These are phyloP conservation scores for Rhinolophus ferrumequinum DNA, from an alignment of 2,113 vertebrate genomes.

Conservation along the genomic window DNA sequence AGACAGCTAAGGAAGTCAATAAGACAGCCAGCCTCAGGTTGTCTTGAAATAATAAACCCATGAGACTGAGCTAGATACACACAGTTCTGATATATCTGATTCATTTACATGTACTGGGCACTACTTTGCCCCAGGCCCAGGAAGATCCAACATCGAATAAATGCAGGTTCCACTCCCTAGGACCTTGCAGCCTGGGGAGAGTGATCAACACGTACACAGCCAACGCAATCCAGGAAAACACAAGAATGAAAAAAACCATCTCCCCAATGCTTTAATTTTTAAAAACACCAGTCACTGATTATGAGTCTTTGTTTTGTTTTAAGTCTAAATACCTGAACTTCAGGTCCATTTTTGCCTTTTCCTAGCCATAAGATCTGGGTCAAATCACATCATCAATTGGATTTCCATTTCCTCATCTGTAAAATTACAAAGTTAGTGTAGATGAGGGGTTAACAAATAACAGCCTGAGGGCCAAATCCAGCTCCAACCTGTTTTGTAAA, in stretches of 20 bases:
- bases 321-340: not conserved
- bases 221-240: not conserved
- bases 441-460: not conserved
- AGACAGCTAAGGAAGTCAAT: slow-evolving; percentile 49
- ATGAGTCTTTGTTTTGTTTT: not conserved
- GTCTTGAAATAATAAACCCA: slow-evolving; percentile 43
- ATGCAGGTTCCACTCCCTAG: not conserved
- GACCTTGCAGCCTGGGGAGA: not conserved
- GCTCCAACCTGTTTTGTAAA: not conserved
- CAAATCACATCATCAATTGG: not conserved
- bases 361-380: not conserved
- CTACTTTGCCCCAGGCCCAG: not conserved
- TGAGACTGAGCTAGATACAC: slow-evolving; percentile 42
- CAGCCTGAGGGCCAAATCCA: not conserved
- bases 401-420: not conserved
- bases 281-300: not conserved
- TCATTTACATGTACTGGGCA: not conserved
- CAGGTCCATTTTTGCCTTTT: not conserved
- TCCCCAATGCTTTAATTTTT: not conserved
- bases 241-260: not conserved
- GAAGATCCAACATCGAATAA: not conserved
- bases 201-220: not conserved
- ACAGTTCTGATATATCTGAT: not conserved
- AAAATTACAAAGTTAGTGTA: not conserved
- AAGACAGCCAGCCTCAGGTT: slow-evolving; percentile 55